Evolutionary conservation across 2,888 invertebrate genomes (phyloP).

Genomic region (Drosophila greeni): DNA sequence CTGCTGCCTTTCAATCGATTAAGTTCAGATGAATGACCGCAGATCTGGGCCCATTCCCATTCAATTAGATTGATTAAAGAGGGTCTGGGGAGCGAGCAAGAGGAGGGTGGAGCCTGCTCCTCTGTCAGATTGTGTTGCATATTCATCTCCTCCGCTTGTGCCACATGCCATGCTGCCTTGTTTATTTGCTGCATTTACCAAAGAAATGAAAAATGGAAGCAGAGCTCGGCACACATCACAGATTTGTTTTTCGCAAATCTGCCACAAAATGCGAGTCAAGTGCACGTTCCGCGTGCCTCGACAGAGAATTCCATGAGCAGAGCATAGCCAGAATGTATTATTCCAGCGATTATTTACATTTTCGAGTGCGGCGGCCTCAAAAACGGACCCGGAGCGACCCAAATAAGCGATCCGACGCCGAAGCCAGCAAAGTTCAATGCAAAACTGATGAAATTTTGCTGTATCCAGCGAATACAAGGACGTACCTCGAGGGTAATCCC

Average conservation of each 20-base stretch:
- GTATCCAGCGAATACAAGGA: conserved; percentile 4
- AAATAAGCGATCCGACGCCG: conserved; percentile 4
- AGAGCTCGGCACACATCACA: conserved; percentile 34
- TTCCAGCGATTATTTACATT: conserved; percentile 26
- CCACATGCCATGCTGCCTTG: conserved; percentile 20
- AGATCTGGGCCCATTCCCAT: conserved; percentile 1
- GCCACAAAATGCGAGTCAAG: conserved; percentile 22
- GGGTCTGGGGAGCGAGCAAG: neutral
- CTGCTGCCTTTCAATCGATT: conserved; percentile 16
- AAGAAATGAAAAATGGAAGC: neutral
- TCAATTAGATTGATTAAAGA: conserved; percentile 36
- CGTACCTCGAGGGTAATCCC: conserved; percentile 1
- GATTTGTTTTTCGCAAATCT: conserved; percentile 19
- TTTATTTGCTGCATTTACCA: conserved; percentile 27
- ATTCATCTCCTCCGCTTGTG: conserved; percentile 15
- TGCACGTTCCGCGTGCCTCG: conserved; percentile 31
- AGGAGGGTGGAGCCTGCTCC: neutral
- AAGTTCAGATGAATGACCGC: conserved; percentile 18
- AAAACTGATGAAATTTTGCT: conserved; percentile 14
- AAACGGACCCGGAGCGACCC: conserved; percentile 8
- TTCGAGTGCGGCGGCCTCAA: conserved; percentile 9
- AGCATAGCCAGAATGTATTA: conserved; percentile 12
- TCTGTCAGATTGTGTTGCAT: conserved; percentile 15
- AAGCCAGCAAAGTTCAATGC: conserved; percentile 16
- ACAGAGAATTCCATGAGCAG: conserved; percentile 7